Evolutionary conservation across 2,888 invertebrate species (phyloP), one percentile per base, ranked within the genome.

Genomic region (Harpalus rubripes): DNA sequence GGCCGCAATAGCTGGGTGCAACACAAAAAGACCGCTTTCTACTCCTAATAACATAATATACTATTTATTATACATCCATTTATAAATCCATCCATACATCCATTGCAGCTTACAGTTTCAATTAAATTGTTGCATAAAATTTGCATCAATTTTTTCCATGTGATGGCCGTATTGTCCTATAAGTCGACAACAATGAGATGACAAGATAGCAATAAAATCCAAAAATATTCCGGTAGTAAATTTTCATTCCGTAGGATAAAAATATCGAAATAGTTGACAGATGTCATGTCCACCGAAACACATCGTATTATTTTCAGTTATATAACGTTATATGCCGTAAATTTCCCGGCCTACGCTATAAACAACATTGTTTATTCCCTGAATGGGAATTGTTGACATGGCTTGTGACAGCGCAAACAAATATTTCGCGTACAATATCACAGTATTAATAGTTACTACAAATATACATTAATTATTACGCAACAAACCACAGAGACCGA

Each of bases 321-420:
- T 16, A 59, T 59, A 59, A 59, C 59, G 59, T 59, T 59, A 59
- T 59, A 15, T 15, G 59, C 16, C 59, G 59, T 59, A 59, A 59
- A 59, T 59, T 59, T 59, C 16, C 59, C 59, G 59, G 59, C 59
- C 59, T 59, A 10, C 6, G 59, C 59, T 16, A 59, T 59, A 59
- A 59, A 59, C 59, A 59, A 59, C 59, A 59, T 59, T 59, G 59
- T 59, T 59, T 59, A 59, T 59, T 59, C 59, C 59, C 59, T 59
- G 59, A 59, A 59, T 59, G 59, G 16, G 59, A 15, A 16, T 59
- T 59, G 59, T 59, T 59, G 59, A 59, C 59, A 59, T 4, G 7
- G n/a, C 16, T 7, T 59, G 59, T 59, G 15, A 59, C 59, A 59
- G 59, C 7, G 15, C 59, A 16, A 59, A 59, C 59, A 59, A 59